Percentiles rank a stretch among this genome's conserved stretches.
These are phyloP conservation scores for Platysteira castanea DNA, from an alignment of 2,113 vertebrate species.

Conservation along the genomic window DNA sequence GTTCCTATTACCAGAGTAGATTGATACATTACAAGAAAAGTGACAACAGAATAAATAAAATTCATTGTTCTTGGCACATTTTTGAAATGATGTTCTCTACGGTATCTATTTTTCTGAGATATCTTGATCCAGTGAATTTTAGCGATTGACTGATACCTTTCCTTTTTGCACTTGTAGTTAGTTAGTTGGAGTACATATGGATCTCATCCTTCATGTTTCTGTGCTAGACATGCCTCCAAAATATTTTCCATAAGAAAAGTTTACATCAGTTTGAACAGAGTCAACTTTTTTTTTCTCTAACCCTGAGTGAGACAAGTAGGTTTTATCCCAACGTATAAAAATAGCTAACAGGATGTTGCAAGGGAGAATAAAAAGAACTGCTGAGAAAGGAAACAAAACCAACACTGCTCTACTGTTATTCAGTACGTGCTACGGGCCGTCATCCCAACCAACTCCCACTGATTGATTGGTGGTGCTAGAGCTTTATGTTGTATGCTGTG, in stretches of 20 bases:
- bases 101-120: neutral
- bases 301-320: neutral
- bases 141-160: neutral
- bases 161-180: neutral
- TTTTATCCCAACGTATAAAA: neutral
- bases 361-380: neutral
- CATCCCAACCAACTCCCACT: no score
- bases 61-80: neutral
- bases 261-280: neutral
- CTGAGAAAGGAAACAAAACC: neutral
- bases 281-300: neutral
- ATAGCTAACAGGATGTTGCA: neutral
- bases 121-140: neutral
- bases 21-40: neutral
- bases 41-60: neutral
- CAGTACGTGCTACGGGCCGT: neutral
- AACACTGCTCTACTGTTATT: neutral
- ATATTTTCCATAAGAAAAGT: neutral
- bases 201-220: neutral
- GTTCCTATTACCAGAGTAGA: neutral
- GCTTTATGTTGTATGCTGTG: neutral
- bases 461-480: neutral
- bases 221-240: neutral
- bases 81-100: neutral
- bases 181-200: neutral